Percentiles rank a stretch among this genome's conserved stretches.
These are phyloP conservation scores for Manis crassicaudata DNA, from an alignment of 2,797 vertebrate genomes.

Conservation along the genomic window DNA sequence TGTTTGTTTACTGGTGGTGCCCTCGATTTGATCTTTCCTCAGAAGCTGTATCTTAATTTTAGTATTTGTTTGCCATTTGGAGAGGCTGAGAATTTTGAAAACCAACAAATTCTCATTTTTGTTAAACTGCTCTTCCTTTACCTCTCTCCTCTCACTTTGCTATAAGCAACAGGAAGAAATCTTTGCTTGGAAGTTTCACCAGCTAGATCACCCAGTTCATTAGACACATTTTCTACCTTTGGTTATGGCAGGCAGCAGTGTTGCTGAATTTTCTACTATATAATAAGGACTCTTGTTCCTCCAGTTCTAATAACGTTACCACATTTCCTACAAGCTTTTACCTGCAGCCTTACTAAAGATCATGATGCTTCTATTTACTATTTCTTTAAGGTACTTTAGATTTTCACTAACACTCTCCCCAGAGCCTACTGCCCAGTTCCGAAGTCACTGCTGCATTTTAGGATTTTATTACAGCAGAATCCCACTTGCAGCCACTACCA, in stretches of 20 bases:
- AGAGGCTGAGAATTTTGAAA: slow-evolving; percentile 44
- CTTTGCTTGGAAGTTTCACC: slow-evolving; percentile 27
- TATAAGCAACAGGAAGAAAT: neutral
- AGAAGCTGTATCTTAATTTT: slow-evolving; percentile 20
- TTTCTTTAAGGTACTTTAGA: neutral
- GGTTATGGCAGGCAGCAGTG: neutral
- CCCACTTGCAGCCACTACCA: neutral
- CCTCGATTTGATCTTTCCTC: slow-evolving; percentile 5
- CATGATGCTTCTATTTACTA: neutral
- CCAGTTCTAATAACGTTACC: neutral
- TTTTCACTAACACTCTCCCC: slow-evolving; percentile 1
- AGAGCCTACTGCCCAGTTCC: neutral
- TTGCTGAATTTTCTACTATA: neutral
- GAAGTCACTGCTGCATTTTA: slow-evolving; percentile 18
- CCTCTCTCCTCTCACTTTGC: neutral
- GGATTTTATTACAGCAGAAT: slow-evolving; percentile 18
- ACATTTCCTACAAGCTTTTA: neutral
- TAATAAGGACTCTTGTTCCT: neutral
- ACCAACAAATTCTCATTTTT: neutral
- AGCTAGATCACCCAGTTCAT: neutral
- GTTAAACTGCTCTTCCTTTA: neutral
- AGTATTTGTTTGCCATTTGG: neutral
- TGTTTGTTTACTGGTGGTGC: neutral
- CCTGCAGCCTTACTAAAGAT: neutral
- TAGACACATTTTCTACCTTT: slow-evolving; percentile 10